These are phyloP conservation scores for Mesoligia furuncula DNA, from an alignment of 2,888 invertebrate genomes.

Conservation along the genomic window DNA sequence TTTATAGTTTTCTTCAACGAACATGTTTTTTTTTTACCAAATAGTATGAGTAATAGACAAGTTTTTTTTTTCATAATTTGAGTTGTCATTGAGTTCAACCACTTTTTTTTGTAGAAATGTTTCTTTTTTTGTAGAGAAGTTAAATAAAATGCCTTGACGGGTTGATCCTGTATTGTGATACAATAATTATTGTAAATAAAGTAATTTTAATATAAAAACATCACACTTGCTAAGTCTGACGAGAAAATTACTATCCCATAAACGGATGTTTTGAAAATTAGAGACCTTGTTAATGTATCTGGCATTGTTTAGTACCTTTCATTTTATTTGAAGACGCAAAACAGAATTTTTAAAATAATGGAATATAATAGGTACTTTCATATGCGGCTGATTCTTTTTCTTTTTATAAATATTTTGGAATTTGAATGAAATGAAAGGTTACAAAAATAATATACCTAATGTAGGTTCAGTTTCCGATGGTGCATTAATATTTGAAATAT, in stretches of 20 bases:
- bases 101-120: background rate
- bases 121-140: background rate
- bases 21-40: constrained; percentile 30
- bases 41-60: constrained; percentile 10
- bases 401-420: background rate
- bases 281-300: constrained; percentile 13
- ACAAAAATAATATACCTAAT: constrained; percentile 9
- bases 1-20: constrained; percentile 3
- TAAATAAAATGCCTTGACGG: constrained; percentile 77
- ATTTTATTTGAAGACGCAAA: constrained; percentile 27
- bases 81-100: background rate
- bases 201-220: constrained; percentile 59
- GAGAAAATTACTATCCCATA: constrained; percentile 23
- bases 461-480: constrained; percentile 51
- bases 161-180: constrained; percentile 81
- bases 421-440: constrained; percentile 19
- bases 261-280: constrained; percentile 14
- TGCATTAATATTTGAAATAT: constrained; percentile 67
- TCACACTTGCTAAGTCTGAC: constrained; percentile 63
- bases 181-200: constrained; percentile 76
- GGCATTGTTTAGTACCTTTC: constrained; percentile 24
- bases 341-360: background rate
- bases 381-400: too few relatives aligned
- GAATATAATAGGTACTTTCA: background rate
- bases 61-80: constrained; percentile 6